Base-by-base conservation (phyloP, 2,888 invertebrate species). In the Netelia virgata region DNA sequence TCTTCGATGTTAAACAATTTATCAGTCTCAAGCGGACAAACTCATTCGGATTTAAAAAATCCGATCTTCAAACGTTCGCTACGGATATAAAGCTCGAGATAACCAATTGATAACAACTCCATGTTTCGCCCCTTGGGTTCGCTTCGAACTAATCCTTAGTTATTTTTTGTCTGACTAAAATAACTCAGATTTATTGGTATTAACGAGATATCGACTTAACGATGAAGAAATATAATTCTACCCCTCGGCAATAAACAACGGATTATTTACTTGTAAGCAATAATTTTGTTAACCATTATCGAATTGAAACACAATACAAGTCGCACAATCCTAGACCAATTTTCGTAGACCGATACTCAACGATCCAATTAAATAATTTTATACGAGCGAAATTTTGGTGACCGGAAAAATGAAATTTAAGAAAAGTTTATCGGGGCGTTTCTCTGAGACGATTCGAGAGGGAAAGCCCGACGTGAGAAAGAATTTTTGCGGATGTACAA, bases 401-500 rank as follows among this genome's bases (percentile, higher is more conserved):
- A 8, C 9, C 9, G 20, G 55, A 61, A 23, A 50, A 53, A 28
- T 9, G 16, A n/a, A 43, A 41, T 74, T 74, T n/a, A 69, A 76
- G 69, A 28, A 43, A 63, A 81, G 53, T 43, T 14, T 5, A 23
- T 10, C 23, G 16, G 3, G n/a, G 9, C 18, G 3, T 47, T 36
- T 36, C 36, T 36, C 9, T 3, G 23, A 1, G 23, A 57, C 14
- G 43, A 20, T n/a, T 59, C 10, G 23, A 59, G 61, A 16, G 50
- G 43, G 41, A 57, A 68, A 75, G 6, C 8, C 36, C 36, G 16
- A 14, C 28, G 36, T 50, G 69, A 64, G 53, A 57, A 66, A 75
- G 66, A 75, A 64, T 74, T 78, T 78, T 55, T 78, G 57, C 41
- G n/a, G 16, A 36, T 10, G 16, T 8, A 74, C 68, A 68, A 55